Evolutionary conservation across 64 coral and sea anemone species (phyloP).

Genomic region (Astreopora myriophthalma): DNA sequence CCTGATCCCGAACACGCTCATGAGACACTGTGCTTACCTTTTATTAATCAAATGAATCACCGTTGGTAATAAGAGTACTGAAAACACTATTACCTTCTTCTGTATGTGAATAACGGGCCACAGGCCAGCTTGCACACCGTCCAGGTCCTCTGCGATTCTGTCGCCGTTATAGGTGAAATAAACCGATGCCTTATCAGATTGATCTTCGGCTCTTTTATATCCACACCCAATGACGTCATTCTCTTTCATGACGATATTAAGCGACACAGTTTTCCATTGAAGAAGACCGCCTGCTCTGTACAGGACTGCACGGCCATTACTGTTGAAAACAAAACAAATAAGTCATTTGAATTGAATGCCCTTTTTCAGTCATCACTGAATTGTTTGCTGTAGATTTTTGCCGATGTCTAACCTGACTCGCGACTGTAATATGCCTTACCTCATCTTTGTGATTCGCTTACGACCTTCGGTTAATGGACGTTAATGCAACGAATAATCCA

Average conservation of each 20-base stretch:
- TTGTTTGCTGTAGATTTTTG: too few species aligned
- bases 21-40: too few species aligned
- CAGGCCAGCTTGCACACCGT: conserved; percentile 73
- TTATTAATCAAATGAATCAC: too few species aligned
- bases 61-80: not conserved
- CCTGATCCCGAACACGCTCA: too few species aligned
- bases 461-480: too few species aligned
- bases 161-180: conserved; percentile 96
- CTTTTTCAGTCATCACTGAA: too few species aligned
- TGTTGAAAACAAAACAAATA: not conserved
- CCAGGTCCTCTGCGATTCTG: conserved; percentile 58
- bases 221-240: conserved; percentile 92
- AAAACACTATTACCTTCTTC: conserved; percentile 73
- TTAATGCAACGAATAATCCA: too few species aligned
- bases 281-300: conserved; percentile 83
- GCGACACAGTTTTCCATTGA: conserved; percentile 76
- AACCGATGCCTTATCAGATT: conserved; percentile 42
- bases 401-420: too few species aligned
- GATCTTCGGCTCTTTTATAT: conserved; percentile 63
- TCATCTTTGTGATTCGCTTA: too few species aligned
- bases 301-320: conserved; percentile 93
- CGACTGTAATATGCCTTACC: too few species aligned
- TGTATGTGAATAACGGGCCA: conserved; percentile 96
- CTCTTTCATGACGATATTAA: conserved; percentile 70
- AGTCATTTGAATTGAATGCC: too few species aligned